These are phyloP conservation scores for Phoronis australis DNA, from an alignment of 2,888 invertebrate genomes.

Conservation along the genomic window DNA sequence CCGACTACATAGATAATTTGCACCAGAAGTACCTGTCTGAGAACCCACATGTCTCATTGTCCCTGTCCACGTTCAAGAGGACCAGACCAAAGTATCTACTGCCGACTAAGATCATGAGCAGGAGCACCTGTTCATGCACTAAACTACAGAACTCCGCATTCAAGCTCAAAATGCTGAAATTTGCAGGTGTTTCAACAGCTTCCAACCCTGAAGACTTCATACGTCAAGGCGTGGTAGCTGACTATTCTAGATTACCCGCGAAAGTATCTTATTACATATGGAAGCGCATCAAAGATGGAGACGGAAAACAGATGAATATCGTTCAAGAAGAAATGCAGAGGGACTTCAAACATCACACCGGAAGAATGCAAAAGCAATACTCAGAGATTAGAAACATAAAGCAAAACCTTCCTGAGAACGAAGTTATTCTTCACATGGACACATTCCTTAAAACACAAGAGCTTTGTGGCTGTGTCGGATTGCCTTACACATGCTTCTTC, in stretches of 20 bases:
- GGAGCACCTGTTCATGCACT: not conserved
- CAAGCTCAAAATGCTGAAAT: not conserved
- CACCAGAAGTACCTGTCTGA: not conserved
- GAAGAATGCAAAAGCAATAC: constrained; percentile 15
- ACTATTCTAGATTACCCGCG: not conserved
- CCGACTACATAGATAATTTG: not conserved
- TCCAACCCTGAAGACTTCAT: not conserved
- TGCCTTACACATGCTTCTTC: constrained; percentile 15
- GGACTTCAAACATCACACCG: constrained; percentile 15
- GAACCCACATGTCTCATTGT: not conserved
- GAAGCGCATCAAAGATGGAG: not conserved
- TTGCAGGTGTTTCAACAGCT: not conserved
- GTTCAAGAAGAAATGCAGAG: too few species aligned
- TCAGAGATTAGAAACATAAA: constrained; percentile 10
- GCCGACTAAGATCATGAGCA: not conserved
- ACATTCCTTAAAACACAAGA: constrained; percentile 11
- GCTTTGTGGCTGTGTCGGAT: constrained; percentile 14
- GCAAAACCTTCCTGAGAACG: constrained; percentile 9
- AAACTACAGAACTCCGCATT: not conserved
- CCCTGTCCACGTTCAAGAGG: not conserved
- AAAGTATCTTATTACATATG: not conserved
- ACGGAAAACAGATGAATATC: not conserved
- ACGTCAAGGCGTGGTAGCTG: not conserved
- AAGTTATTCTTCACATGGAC: constrained; percentile 18
- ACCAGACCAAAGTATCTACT: not conserved